Conservation (phyloP, 2,888 invertebrate genomes). For the Chaetogeoica ovagalla region DNA sequence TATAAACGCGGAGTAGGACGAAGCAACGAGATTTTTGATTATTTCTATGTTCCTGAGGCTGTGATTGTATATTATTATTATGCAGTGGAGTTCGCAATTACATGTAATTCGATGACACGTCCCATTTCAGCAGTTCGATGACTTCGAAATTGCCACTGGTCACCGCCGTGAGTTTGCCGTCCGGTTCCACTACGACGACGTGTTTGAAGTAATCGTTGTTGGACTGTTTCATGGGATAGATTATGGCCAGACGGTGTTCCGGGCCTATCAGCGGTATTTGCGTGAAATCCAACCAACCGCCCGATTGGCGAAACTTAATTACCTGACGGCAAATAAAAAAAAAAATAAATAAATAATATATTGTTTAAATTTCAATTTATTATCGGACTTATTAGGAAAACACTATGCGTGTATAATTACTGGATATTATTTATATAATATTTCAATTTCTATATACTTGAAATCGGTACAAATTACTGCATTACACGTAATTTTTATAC, state of each 20-base stretch:
- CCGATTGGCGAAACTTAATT: slow-evolving; percentile 49
- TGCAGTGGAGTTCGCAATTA: slow-evolving; percentile 59
- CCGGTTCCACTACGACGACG: slow-evolving; percentile 42
- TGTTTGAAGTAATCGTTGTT: slow-evolving; percentile 57
- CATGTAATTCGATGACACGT: slow-evolving; percentile 68
- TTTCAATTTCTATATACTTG: too few species aligned
- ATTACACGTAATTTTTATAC: too few species aligned
- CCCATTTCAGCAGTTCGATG: slow-evolving; percentile 75
- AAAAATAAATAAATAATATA: not conserved
- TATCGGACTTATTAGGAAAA: too few species aligned
- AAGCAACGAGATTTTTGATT: too few species aligned
- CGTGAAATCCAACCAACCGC: slow-evolving; percentile 71
- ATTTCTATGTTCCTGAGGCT: too few species aligned
- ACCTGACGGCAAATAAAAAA: slow-evolving; percentile 18
- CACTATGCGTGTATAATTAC: too few species aligned
- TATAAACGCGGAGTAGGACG: too few species aligned
- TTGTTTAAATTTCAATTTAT: too few species aligned
- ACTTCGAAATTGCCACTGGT: slow-evolving; percentile 73
- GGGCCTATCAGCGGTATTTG: slow-evolving; percentile 67
- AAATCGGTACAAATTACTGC: too few species aligned
- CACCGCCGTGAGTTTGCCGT: slow-evolving; percentile 58
- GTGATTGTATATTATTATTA: not conserved
- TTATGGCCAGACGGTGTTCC: slow-evolving; percentile 71
- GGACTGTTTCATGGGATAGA: slow-evolving; percentile 66
- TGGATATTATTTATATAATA: too few species aligned